Conservation (phyloP, 2,797 vertebrate species). For the Falco novaeseelandiae region DNA sequence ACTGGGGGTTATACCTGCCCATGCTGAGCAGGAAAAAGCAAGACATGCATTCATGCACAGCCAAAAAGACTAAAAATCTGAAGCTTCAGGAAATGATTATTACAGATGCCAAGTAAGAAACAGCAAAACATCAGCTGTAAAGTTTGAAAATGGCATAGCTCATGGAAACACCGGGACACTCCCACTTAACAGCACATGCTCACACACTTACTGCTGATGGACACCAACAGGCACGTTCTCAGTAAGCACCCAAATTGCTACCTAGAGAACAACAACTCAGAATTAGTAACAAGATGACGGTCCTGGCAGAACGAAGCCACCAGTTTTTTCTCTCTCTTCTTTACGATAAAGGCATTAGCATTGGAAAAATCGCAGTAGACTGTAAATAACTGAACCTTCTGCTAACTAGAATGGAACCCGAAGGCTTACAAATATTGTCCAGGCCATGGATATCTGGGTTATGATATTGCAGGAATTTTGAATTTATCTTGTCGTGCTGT, state of each 20-base stretch:
- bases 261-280: not conserved
- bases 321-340: not conserved
- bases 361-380: not conserved
- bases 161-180: not conserved
- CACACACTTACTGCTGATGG: not conserved
- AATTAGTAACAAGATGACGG: not conserved
- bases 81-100: not conserved
- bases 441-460: not conserved
- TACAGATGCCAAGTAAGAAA: not conserved
- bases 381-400: not conserved
- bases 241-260: not conserved
- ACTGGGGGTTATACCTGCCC: fast-evolving
- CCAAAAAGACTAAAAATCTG: not conserved
- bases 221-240: not conserved
- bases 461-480: not conserved
- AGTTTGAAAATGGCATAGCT: not conserved
- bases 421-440: not conserved
- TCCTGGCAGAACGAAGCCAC: not conserved
- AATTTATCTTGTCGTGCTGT: not conserved
- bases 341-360: not conserved
- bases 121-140: not conserved
- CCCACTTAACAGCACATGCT: not conserved
- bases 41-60: fast-evolving
- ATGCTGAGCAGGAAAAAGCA: fast-evolving
- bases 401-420: not conserved